Evolutionary conservation across 1,140 invertebrate genomes (phyloP), one percentile per base, ranked within the genome.

Genomic region (Cydia strobilella): DNA sequence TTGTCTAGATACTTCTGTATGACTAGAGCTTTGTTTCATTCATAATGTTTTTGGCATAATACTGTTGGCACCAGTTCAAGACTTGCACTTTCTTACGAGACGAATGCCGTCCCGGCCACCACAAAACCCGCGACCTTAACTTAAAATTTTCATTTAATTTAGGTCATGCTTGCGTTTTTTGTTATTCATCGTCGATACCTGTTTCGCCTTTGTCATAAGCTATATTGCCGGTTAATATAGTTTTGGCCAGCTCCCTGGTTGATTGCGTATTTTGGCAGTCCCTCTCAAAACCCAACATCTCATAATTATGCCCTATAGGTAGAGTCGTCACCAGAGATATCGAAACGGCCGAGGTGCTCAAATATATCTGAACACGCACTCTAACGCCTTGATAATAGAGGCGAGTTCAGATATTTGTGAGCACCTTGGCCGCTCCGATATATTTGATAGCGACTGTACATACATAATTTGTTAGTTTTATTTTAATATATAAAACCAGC

Each of bases 31-130:
- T 54, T 18, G 35, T 66, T 66, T 66, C 63, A 66, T 66, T 66
- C 63, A 66, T 66, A 66, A 66, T 18, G 63, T n/a, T 66, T 35
- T 66, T 35, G 27, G 63, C 63, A 63, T 66, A 7, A 31, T 66
- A 6, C 13, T 15, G 25, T 66, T 66, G 63, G 63, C 63, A 66
- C 13, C 15, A 27, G 12, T n/a, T 31, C 63, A 66, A 66, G 31
- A 31, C 20, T 63, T 66, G 27, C 63, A 31, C 27, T 66, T 66
- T 66, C 63, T 35, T 66, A 31, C 63, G 27, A 13, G 13, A 31
- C 20, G 4, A 27, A 66, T 66, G 27, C 63, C n/a, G n/a, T n/a
- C n/a, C n/a, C n/a, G n/a, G 45, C 3, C 12, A 12, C 5, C 6
- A 54, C 15, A 54, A 48, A 15, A 48, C 45, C n/a, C 6, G 15